These are phyloP conservation scores for Sebastes cheni DNA, from an alignment of 2,797 vertebrate genomes.

Conservation along the genomic window DNA sequence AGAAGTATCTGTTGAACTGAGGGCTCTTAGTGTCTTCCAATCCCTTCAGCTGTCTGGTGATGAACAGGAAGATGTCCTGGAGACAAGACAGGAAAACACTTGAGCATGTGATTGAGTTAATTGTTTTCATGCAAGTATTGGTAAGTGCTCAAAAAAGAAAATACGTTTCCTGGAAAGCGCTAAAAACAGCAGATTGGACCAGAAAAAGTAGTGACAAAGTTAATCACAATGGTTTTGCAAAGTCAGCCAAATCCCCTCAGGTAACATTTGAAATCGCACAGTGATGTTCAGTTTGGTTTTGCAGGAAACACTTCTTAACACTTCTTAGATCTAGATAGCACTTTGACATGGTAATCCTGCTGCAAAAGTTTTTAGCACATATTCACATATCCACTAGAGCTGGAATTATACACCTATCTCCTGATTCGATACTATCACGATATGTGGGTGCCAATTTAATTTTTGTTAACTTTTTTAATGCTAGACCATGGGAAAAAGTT, in stretches of 20 bases:
- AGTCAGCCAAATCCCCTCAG: neutral
- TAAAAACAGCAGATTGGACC: neutral
- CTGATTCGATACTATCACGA: no score
- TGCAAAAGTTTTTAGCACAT: neutral
- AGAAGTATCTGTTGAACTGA: constrained; percentile 99
- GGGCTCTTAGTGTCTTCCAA: constrained; percentile 99
- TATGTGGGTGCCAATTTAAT: no score
- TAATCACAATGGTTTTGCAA: neutral
- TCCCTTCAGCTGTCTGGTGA: constrained; percentile 98
- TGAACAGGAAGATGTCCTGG: constrained; percentile 99
- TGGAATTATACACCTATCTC: no score
- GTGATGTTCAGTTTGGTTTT: neutral
- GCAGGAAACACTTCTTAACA: neutral
- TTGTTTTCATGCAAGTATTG: neutral
- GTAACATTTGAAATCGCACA: neutral
- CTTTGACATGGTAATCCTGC: neutral
- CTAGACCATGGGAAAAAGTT: no score
- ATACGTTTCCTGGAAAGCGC: neutral
- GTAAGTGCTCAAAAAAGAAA: neutral
- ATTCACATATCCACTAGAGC: no score
- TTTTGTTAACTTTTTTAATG: no score
- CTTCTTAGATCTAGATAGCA: neutral
- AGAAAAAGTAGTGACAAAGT: neutral
- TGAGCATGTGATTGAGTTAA: neutral
- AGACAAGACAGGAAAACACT: constrained; percentile 32